phyloP scores from a whole-genome alignment of 2,113 vertebrate genomes.

The Cyprinodon brontotheroides region DNA sequence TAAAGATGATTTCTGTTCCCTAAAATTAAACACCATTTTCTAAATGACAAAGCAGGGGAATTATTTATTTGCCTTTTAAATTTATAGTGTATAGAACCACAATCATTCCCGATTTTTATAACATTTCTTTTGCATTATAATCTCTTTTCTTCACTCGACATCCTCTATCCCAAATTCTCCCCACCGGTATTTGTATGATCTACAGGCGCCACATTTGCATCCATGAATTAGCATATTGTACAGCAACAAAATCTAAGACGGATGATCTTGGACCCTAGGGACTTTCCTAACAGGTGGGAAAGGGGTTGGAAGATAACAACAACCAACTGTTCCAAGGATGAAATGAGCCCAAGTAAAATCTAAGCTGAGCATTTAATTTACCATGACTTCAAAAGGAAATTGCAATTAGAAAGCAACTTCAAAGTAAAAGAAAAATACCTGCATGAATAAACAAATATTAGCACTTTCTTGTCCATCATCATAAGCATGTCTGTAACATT shows the following conservation, averaged over 20 bases:
- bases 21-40: slow-evolving; percentile 42
- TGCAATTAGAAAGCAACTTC: slow-evolving; percentile 53
- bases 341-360: slow-evolving; percentile 53
- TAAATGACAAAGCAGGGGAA: slow-evolving; percentile 32
- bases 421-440: slow-evolving; percentile 47
- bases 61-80: slow-evolving; percentile 49
- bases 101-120: slow-evolving; percentile 55
- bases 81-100: slow-evolving; percentile 50
- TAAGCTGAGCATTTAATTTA: slow-evolving; percentile 42
- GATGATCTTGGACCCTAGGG: slow-evolving; percentile 33
- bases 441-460: slow-evolving; percentile 45
- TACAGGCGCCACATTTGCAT: slow-evolving; percentile 46
- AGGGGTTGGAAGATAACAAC: slow-evolving; percentile 48
- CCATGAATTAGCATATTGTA: slow-evolving; percentile 47
- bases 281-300: slow-evolving; percentile 40
- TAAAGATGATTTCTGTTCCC: background rate
- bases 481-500: slow-evolving; percentile 6
- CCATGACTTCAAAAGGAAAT: slow-evolving; percentile 61
- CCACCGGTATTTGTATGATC: slow-evolving; percentile 12
- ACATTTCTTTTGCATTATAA: slow-evolving; percentile 24
- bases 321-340: slow-evolving; percentile 45
- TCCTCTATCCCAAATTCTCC: background rate
- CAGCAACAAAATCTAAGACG: slow-evolving; percentile 32
- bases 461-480: slow-evolving; percentile 13
- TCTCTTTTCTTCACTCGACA: slow-evolving; percentile 8